Conservation (phyloP, 2,888 invertebrate species). For the Leptinotarsa haldemani region DNA sequence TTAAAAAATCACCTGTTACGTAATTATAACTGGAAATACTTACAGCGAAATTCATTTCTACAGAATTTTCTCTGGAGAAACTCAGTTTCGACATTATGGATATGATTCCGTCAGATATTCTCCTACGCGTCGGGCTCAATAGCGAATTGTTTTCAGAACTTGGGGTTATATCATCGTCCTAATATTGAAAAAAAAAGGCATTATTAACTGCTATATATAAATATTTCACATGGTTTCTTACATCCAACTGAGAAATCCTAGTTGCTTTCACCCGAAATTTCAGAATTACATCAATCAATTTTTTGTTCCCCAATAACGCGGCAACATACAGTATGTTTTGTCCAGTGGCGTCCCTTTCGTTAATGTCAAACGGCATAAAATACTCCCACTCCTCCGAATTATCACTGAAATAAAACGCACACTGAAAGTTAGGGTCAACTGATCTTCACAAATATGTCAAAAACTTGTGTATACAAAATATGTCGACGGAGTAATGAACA, state of each 20-base stretch:
- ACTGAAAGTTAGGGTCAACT: no score
- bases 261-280: constrained; percentile 76
- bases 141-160: constrained; percentile 55
- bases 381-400: constrained; percentile 83
- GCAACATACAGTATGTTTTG: constrained; percentile 93
- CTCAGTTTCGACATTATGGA: constrained; percentile 87
- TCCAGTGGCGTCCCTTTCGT: constrained; percentile 88
- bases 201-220: neutral
- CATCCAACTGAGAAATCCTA: constrained; percentile 57
- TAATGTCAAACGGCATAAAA: constrained; percentile 91
- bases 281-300: constrained; percentile 81
- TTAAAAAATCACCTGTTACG: neutral
- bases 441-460: no score
- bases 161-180: constrained; percentile 65
- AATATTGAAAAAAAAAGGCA: constrained; percentile 40
- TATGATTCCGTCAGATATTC: constrained; percentile 89
- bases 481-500: no score
- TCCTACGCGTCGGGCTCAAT: constrained; percentile 73
- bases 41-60: constrained; percentile 58
- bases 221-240: constrained; percentile 44
- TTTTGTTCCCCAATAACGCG: constrained; percentile 83
- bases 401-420: constrained; percentile 64
- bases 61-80: constrained; percentile 69
- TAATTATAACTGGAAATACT: constrained; percentile 18
- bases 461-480: no score